These are phyloP conservation scores for Drosophila mimica DNA, from an alignment of 2,888 invertebrate species.

Conservation along the genomic window DNA sequence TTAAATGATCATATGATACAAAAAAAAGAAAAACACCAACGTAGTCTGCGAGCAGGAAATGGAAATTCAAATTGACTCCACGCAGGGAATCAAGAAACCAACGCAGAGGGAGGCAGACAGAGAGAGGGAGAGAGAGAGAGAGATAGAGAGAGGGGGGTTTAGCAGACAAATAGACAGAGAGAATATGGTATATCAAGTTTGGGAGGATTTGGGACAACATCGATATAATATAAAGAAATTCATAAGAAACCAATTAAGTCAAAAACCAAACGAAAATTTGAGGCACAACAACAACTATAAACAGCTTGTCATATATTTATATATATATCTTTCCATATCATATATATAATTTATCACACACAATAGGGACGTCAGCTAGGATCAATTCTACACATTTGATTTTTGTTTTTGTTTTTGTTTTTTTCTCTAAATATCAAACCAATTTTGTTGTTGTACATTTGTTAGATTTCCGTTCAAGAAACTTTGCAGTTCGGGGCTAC, in stretches of 20 bases:
- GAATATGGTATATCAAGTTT: slow-evolving; percentile 1
- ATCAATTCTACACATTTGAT: slow-evolving; percentile 52
- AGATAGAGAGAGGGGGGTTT: slow-evolving; percentile 16
- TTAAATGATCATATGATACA: slow-evolving; percentile 35
- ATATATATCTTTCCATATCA: slow-evolving; percentile 24
- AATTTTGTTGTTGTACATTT: slow-evolving; percentile 77
- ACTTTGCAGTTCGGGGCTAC: slow-evolving; percentile 59
- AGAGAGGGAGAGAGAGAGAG: slow-evolving; percentile 32
- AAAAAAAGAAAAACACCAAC: slow-evolving; percentile 7
- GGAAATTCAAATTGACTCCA: slow-evolving; percentile 28
- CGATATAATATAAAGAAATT: slow-evolving; percentile 43
- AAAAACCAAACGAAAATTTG: slow-evolving; percentile 38
- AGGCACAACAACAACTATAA: slow-evolving; percentile 74
- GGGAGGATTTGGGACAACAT: slow-evolving; percentile 32
- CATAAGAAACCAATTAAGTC: slow-evolving; percentile 50
- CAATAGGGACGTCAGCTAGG: slow-evolving; percentile 54
- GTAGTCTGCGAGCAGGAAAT: slow-evolving; percentile 46
- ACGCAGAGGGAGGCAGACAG: slow-evolving; percentile 21
- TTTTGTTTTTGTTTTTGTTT: slow-evolving; percentile 20
- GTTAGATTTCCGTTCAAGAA: slow-evolving; percentile 76
- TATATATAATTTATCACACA: slow-evolving; percentile 28
- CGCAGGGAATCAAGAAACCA: slow-evolving; percentile 19
- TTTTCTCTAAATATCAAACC: slow-evolving; percentile 75
- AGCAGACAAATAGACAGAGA: slow-evolving; percentile 24
- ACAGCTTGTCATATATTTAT: slow-evolving; percentile 42